Percentiles rank a stretch among this genome's conserved stretches.
Conservation (phyloP, 2,797 vertebrate genomes). For the Anabacerthia variegaticeps region DNA sequence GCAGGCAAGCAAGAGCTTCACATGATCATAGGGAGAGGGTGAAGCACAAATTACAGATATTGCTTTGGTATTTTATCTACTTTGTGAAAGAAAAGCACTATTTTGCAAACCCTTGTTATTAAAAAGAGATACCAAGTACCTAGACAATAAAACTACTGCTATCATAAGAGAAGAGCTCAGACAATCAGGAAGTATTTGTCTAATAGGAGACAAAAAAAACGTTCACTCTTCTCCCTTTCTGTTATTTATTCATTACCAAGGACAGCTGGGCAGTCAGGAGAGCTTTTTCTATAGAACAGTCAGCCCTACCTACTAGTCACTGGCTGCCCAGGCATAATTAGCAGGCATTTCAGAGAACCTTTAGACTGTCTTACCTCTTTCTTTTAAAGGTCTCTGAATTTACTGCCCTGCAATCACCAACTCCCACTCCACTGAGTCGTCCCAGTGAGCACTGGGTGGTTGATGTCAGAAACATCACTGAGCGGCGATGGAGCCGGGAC, state of each 20-base stretch:
- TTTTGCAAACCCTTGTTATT: neutral
- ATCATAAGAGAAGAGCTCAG: neutral
- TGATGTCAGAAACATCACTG: constrained; percentile 81
- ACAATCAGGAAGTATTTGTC: neutral
- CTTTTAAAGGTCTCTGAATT: constrained; percentile 82
- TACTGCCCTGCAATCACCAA: constrained; percentile 84
- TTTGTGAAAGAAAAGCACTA: neutral
- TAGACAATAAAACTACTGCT: neutral
- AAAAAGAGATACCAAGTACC: neutral
- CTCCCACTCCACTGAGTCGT: constrained; percentile 82
- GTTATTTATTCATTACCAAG: neutral
- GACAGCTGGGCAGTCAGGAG: neutral
- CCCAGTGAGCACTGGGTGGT: constrained; percentile 80
- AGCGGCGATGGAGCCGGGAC: constrained; percentile 79
- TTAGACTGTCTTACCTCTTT: constrained; percentile 85
- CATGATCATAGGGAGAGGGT: neutral
- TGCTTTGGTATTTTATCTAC: neutral
- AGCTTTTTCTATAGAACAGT: constrained; percentile 25
- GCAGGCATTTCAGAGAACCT: constrained; percentile 84
- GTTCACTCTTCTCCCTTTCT: neutral
- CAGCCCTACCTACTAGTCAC: constrained; percentile 71
- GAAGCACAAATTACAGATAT: neutral
- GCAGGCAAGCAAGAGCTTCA: constrained; percentile 29
- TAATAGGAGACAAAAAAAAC: neutral
- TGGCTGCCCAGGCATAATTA: constrained; percentile 77